These are phyloP conservation scores for Sardinella longiceps DNA, from an alignment of 2,797 vertebrate species.

Conservation along the genomic window DNA sequence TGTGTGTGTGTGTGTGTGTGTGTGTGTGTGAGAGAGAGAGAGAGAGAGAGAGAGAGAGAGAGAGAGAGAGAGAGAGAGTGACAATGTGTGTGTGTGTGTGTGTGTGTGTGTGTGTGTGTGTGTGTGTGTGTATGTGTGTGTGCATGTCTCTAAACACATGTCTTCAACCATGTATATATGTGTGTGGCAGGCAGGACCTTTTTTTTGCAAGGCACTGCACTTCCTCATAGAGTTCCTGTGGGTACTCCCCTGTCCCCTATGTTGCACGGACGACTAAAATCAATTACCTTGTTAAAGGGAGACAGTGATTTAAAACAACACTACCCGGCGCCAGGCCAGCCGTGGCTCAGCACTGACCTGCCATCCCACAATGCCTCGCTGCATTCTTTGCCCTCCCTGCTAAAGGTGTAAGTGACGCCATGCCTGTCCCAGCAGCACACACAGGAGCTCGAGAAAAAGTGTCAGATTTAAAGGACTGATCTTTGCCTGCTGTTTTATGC, in stretches of 20 bases:
- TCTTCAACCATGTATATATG: conserved; percentile 34
- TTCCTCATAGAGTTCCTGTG: conserved; percentile 34
- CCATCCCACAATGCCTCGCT: not conserved
- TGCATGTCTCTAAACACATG: not conserved
- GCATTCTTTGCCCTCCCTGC: not conserved
- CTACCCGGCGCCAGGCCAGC: not conserved
- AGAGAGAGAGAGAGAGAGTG: too few species aligned
- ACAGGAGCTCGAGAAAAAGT: not conserved
- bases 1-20: not conserved
- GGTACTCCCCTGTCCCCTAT: conserved; percentile 37
- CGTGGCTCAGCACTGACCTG: not conserved
- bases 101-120: not conserved
- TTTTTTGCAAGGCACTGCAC: conserved; percentile 19
- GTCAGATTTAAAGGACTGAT: conserved; percentile 15
- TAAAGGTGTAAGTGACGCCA: not conserved
- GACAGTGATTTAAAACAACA: conserved; percentile 3
- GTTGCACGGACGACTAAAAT: conserved; percentile 28
- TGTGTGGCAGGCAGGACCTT: conserved; percentile 24
- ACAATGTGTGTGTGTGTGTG: too few species aligned
- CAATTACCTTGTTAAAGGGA: not conserved
- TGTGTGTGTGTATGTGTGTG: conserved; percentile 4
- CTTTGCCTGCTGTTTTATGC: not conserved
- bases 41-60: too few species aligned
- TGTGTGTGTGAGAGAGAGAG: not conserved
- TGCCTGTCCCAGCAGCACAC: not conserved